Percentiles rank a stretch among this genome's conserved stretches.
Evolutionary conservation across 1,140 invertebrate genomes (phyloP).

Genomic region (Neodiprion lecontei): DNA sequence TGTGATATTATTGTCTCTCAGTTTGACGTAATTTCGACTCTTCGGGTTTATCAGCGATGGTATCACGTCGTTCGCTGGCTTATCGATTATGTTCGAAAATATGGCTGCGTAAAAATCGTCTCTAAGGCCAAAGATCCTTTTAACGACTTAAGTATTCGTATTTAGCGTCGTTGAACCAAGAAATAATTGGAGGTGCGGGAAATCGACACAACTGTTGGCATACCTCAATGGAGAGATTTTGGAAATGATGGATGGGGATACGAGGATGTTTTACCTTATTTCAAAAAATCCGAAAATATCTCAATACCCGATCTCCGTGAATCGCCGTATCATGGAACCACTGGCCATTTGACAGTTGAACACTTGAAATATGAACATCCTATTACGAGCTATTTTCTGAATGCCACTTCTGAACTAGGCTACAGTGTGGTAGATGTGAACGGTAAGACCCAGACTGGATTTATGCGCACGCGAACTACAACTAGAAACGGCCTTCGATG

Average conservation of each 20-base stretch:
- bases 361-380: slow-evolving; percentile 68
- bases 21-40: slow-evolving; percentile 30
- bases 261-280: slow-evolving; percentile 62
- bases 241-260: slow-evolving; percentile 66
- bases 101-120: slow-evolving; percentile 68
- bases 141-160: slow-evolving; percentile 73
- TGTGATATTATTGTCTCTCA: slow-evolving; percentile 74
- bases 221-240: slow-evolving; percentile 61
- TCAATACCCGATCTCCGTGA: slow-evolving; percentile 64
- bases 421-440: slow-evolving; percentile 66
- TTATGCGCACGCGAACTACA: slow-evolving; percentile 74
- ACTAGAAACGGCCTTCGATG: slow-evolving; percentile 72
- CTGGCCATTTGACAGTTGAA: slow-evolving; percentile 74
- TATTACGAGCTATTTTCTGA: slow-evolving; percentile 65
- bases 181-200: slow-evolving; percentile 71
- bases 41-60: no score
- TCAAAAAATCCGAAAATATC: slow-evolving; percentile 60
- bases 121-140: slow-evolving; percentile 69
- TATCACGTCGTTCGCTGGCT: neutral
- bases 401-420: slow-evolving; percentile 66
- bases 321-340: slow-evolving; percentile 67
- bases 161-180: slow-evolving; percentile 74
- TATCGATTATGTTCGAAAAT: slow-evolving; percentile 59
- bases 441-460: slow-evolving; percentile 67
- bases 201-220: no score